Percentiles rank a stretch among this genome's conserved stretches.
phyloP scores from a whole-genome alignment of 2,888 invertebrate species.

The Tachina fera region DNA sequence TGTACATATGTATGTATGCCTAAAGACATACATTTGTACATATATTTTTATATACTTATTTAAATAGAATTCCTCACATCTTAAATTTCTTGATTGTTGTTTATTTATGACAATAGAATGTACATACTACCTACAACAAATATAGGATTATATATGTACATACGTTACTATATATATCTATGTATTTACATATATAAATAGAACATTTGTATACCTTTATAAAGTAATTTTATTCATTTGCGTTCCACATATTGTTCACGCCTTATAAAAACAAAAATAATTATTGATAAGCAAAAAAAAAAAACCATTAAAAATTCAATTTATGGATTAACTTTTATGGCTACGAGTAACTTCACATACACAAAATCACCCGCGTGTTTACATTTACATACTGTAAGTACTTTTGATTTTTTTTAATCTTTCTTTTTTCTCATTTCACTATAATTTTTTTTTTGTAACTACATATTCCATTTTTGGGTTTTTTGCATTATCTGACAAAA shows the following conservation, averaged over 20 bases:
- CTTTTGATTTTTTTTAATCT: constrained; percentile 1
- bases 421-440: constrained; percentile 41
- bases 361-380: constrained; percentile 38
- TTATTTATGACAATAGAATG: constrained; percentile 54
- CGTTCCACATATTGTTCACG: constrained; percentile 53
- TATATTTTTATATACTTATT: background rate
- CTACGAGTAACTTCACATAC: constrained; percentile 44
- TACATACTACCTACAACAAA: background rate
- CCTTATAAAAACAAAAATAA: constrained; percentile 4
- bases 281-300: background rate
- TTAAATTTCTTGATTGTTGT: background rate
- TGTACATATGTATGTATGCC: background rate
- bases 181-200: constrained; percentile 47
- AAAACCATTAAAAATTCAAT: constrained; percentile 1
- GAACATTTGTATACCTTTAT: constrained; percentile 60
- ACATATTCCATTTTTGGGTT: constrained; percentile 6
- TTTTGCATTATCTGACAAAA: constrained; percentile 35
- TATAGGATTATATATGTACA: background rate
- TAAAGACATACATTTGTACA: background rate
- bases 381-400: constrained; percentile 22
- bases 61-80: too few relatives aligned
- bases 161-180: background rate
- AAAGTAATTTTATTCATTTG: constrained; percentile 49
- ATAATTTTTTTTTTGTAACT: constrained; percentile 36
- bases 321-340: constrained; percentile 42